A percentile compares a stretch with the other conserved stretches of the same genome.
phyloP scores from a whole-genome alignment of 1,140 invertebrate genomes.

The Drosophila nikananu region DNA sequence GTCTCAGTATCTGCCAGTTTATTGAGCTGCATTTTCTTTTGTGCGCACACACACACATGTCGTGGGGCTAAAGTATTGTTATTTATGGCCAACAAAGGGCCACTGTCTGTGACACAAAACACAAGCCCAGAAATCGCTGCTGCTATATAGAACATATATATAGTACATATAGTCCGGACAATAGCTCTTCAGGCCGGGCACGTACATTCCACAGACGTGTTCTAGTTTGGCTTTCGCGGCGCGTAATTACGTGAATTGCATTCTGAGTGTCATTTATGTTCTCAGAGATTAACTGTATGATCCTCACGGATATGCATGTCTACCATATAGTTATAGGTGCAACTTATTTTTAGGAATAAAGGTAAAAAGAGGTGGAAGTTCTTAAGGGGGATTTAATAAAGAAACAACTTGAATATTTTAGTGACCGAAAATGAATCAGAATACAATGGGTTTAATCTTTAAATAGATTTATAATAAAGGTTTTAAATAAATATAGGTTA shows the following conservation, averaged over 20 bases:
- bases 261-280: conserved; percentile 40
- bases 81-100: conserved; percentile 60
- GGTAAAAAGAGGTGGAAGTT: not conserved
- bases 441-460: too few species aligned
- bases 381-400: not conserved
- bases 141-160: conserved; percentile 65
- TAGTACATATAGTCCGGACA: conserved; percentile 27
- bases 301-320: conserved; percentile 39
- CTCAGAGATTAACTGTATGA: conserved; percentile 31
- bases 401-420: too few species aligned
- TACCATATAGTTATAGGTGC: conserved; percentile 8
- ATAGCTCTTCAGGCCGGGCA: conserved; percentile 56
- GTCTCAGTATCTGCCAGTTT: conserved; percentile 68
- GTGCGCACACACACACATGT: conserved; percentile 37
- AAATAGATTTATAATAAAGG: too few species aligned
- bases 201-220: conserved; percentile 69
- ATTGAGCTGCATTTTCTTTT: conserved; percentile 78
- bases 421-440: too few species aligned
- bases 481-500: too few species aligned
- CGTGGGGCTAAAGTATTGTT: conserved; percentile 51
- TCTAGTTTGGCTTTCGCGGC: conserved; percentile 66
- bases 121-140: conserved; percentile 30
- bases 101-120: conserved; percentile 47
- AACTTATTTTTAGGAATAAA: not conserved
- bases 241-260: conserved; percentile 69